phyloP scores from a whole-genome alignment of 2,113 vertebrate genomes.

The Penelope pileata region DNA sequence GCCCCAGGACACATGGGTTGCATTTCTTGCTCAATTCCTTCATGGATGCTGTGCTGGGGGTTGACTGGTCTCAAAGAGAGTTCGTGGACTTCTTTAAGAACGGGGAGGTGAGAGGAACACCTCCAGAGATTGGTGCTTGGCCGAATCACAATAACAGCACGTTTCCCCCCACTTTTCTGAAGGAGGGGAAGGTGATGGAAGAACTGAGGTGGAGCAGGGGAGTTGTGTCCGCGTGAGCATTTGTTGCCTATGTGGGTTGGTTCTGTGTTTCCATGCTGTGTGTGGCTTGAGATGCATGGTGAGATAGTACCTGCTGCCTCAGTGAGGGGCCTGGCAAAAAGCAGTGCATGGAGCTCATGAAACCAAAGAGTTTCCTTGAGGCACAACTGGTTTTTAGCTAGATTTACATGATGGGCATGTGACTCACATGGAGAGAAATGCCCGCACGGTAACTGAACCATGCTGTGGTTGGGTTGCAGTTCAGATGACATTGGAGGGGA shows the following conservation, averaged over 20 bases:
- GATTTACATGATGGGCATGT: not conserved
- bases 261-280: not conserved
- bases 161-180: not conserved
- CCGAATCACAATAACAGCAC: not conserved
- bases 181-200: not conserved
- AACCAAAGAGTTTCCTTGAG: not conserved
- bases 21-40: not conserved
- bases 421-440: not conserved
- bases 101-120: not conserved
- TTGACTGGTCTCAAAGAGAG: not conserved
- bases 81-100: not conserved
- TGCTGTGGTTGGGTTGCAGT: not conserved
- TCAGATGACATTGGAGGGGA: not conserved
- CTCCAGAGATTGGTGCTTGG: not conserved
- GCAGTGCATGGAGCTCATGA: not conserved
- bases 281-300: not conserved
- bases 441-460: not conserved
- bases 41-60: accelerated
- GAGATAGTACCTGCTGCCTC: not conserved
- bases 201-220: not conserved
- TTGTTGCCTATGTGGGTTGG: not conserved
- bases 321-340: not conserved
- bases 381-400: not conserved
- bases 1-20: accelerated
- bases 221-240: not conserved